Evolutionary conservation across 1,140 invertebrate genomes (phyloP).

Genomic region (Coenobita brevimanus): DNA sequence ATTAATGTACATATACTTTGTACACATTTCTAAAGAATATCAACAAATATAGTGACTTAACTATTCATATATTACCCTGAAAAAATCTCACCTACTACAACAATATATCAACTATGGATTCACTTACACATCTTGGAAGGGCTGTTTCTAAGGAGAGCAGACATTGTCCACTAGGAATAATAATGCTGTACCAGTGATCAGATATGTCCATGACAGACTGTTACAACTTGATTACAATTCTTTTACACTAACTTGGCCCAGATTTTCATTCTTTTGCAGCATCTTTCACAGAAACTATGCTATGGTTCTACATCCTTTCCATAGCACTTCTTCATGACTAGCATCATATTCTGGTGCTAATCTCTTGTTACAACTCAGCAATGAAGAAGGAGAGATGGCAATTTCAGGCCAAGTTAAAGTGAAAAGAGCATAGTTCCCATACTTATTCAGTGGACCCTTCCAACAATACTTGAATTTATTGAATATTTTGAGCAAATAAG

Average conservation of each 20-base stretch:
- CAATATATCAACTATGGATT: conserved; percentile 61
- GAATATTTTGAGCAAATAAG: conserved; percentile 65
- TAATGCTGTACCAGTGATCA: conserved; percentile 16
- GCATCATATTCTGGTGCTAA: no score
- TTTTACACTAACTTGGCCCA: no score
- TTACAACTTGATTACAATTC: no score
- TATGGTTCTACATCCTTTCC: no score
- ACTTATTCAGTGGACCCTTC: conserved; percentile 50
- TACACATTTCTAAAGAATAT: conserved; percentile 63
- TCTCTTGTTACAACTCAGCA: no score
- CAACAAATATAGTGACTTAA: conserved; percentile 62
- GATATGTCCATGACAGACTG: neutral
- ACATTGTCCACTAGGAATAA: conserved; percentile 30
- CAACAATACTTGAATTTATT: conserved; percentile 63
- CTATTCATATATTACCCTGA: conserved; percentile 61
- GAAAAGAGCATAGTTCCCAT: no score
- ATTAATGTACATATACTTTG: conserved; percentile 59
- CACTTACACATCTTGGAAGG: conserved; percentile 56
- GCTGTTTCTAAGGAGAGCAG: conserved; percentile 39
- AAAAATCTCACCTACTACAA: conserved; percentile 65
- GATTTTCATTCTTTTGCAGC: no score
- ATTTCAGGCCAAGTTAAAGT: no score
- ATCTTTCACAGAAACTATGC: no score
- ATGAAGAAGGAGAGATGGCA: no score
- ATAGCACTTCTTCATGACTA: no score